These are phyloP conservation scores for Spea hammondii DNA, from an alignment of 2,797 vertebrate genomes.

Conservation along the genomic window DNA sequence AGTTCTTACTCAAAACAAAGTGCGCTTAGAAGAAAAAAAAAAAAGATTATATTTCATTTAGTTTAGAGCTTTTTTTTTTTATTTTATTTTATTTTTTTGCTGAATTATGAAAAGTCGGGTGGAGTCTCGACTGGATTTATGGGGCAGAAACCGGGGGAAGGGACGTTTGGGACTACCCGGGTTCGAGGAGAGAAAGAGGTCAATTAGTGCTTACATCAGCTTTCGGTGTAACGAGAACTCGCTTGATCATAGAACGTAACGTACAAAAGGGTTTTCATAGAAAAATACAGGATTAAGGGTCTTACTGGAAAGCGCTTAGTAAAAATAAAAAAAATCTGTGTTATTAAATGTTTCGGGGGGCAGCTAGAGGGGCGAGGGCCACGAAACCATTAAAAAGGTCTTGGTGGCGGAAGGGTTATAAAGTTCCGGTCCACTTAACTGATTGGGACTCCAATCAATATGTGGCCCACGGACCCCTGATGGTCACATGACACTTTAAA, in stretches of 20 bases:
- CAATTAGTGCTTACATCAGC: constrained; percentile 18
- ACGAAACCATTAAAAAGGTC: no score
- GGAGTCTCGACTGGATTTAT: constrained; percentile 22
- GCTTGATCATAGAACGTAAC: constrained; percentile 26
- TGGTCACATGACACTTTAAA: no score
- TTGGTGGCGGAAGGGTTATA: no score
- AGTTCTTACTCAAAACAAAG: constrained; percentile 52
- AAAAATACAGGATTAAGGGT: constrained; percentile 25
- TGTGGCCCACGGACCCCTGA: no score
- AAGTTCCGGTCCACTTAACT: no score
- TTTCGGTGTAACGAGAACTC: constrained; percentile 31
- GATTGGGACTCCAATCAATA: no score
- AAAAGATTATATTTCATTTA: constrained; percentile 30
- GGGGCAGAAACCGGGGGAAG: constrained; percentile 41
- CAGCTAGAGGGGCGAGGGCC: no score
- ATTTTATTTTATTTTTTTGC: constrained; percentile 36
- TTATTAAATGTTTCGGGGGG: neutral
- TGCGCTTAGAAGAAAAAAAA: neutral
- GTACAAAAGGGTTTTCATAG: constrained; percentile 4
- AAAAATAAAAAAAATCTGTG: neutral
- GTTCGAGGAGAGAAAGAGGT: constrained; percentile 44
- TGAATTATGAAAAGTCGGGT: constrained; percentile 32
- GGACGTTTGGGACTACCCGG: constrained; percentile 32
- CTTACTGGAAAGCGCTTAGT: neutral
- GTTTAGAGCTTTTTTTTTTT: constrained; percentile 6